phyloP scores from a whole-genome alignment of 2,113 vertebrate genomes.

The Pampusana beccarii region DNA sequence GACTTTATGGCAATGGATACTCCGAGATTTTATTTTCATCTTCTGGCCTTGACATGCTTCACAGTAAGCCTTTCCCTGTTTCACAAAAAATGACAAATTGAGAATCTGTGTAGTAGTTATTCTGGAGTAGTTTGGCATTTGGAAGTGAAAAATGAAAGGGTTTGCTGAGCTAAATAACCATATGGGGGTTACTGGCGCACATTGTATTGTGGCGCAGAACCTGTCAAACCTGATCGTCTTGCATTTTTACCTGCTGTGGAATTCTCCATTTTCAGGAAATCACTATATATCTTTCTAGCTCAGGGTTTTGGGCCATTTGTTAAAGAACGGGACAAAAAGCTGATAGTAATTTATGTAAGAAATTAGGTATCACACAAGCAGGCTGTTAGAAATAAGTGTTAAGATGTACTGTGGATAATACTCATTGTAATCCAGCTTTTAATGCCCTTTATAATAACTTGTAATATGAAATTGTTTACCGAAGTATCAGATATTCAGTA shows the following conservation, averaged over 20 bases:
- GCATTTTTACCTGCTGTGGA: background rate
- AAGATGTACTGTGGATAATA: background rate
- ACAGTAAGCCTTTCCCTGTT: background rate
- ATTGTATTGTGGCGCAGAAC: accelerated
- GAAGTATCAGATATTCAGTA: background rate
- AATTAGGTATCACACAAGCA: background rate
- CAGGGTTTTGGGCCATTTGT: background rate
- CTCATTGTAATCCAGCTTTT: background rate
- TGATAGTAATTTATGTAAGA: background rate
- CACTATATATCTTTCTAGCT: background rate
- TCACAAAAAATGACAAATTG: background rate
- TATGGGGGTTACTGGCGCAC: background rate
- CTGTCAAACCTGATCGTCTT: accelerated
- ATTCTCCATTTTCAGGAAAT: background rate
- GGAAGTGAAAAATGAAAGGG: background rate
- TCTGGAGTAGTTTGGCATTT: background rate
- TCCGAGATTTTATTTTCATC: background rate
- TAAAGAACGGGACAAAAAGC: background rate
- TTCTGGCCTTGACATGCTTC: background rate
- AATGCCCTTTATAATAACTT: background rate
- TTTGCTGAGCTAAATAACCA: background rate
- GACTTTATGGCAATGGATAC: background rate
- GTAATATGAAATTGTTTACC: background rate
- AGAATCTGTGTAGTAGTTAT: background rate
- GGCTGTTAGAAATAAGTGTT: background rate